Conservation (phyloP, 2,113 vertebrate genomes). For the Lonchura striata region DNA sequence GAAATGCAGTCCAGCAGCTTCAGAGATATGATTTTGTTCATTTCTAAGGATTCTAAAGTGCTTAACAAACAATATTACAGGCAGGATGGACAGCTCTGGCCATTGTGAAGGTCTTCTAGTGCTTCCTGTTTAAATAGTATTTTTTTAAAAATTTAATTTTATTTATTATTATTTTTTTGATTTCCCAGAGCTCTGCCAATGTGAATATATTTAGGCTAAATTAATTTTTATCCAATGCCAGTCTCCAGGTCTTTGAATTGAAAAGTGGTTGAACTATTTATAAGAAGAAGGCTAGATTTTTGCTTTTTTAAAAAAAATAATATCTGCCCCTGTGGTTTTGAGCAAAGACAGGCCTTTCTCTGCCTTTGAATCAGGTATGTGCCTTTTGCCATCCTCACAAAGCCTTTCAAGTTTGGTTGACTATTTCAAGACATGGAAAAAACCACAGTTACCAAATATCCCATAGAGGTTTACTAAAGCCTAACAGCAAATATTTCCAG, state of each 20-base stretch:
- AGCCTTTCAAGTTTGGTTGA: neutral
- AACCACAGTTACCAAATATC: slow-evolving; percentile 18
- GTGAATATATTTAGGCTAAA: neutral
- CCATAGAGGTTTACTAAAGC: slow-evolving; percentile 50
- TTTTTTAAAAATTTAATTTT: neutral
- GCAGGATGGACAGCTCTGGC: neutral
- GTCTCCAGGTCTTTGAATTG: neutral
- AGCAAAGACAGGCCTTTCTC: neutral
- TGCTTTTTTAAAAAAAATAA: neutral
- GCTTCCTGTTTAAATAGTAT: neutral
- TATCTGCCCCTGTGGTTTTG: neutral
- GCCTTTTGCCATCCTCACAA: slow-evolving; percentile 13
- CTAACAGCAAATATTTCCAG: slow-evolving; percentile 55
- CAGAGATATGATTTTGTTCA: neutral
- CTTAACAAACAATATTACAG: neutral
- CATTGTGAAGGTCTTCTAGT: neutral
- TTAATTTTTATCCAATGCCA: neutral
- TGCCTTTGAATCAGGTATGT: slow-evolving; percentile 1
- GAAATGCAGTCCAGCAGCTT: neutral
- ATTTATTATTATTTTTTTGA: neutral
- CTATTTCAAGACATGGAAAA: slow-evolving; percentile 34
- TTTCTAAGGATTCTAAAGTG: neutral
- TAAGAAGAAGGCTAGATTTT: neutral
- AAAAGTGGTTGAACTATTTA: neutral
- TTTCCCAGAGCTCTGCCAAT: neutral